Percentiles rank a stretch among this genome's conserved stretches.
phyloP scores from a whole-genome alignment of 2,797 vertebrate species.

The Diglossa cyanea region DNA sequence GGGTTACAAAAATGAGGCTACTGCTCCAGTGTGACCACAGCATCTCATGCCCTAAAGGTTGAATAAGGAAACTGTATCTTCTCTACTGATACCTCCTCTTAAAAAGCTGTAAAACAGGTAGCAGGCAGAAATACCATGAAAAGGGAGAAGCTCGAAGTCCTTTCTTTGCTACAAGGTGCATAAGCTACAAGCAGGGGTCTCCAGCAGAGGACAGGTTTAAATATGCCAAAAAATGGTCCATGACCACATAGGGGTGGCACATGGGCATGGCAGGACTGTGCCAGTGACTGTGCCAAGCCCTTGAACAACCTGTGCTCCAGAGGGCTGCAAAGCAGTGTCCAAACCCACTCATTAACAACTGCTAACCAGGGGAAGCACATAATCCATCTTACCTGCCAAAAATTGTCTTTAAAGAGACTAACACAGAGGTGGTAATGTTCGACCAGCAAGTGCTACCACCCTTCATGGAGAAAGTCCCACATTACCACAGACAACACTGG shows the following conservation, averaged over 20 bases:
- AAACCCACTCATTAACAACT: neutral
- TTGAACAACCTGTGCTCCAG: neutral
- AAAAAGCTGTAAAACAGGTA: neutral
- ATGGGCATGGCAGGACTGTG: neutral
- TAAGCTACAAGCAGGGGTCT: neutral
- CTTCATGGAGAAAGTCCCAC: neutral
- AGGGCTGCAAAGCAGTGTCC: neutral
- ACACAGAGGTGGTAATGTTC: neutral
- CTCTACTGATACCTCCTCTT: neutral
- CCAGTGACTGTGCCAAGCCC: neutral
- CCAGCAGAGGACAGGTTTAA: neutral
- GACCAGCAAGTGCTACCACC: neutral
- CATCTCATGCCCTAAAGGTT: neutral
- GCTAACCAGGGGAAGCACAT: neutral
- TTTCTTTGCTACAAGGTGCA: neutral
- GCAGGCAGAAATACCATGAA: neutral
- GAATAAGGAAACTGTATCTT: neutral
- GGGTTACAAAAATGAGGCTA: neutral
- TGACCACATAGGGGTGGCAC: accelerated
- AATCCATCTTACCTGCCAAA: neutral
- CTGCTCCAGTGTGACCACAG: neutral
- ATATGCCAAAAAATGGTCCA: neutral
- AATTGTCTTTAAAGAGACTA: neutral
- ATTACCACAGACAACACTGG: neutral
- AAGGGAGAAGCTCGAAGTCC: neutral